A percentile compares a stretch with the other conserved stretches of the same genome.
These are phyloP conservation scores for Drosophila differens DNA, from an alignment of 2,888 invertebrate genomes.

Conservation along the genomic window DNA sequence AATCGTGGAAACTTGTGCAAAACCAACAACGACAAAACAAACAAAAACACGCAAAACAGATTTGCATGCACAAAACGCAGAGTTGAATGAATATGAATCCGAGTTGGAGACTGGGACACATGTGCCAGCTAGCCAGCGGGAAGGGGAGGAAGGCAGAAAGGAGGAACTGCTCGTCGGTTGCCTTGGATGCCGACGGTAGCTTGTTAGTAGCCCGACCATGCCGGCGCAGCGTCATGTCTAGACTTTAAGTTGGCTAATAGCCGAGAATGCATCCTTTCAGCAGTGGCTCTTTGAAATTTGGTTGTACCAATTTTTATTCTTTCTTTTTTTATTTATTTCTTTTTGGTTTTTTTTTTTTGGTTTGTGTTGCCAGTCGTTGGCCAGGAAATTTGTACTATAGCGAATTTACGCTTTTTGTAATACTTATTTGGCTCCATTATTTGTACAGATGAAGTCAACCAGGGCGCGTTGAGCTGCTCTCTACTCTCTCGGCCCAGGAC, in stretches of 20 bases:
- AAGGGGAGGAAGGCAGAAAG: not conserved
- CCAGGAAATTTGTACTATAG: constrained; percentile 70
- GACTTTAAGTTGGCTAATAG: constrained; percentile 79
- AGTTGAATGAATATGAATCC: constrained; percentile 43
- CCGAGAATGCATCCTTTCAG: constrained; percentile 54
- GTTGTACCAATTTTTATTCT: constrained; percentile 31
- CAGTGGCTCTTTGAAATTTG: constrained; percentile 44
- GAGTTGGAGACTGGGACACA: constrained; percentile 35
- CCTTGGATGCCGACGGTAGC: constrained; percentile 76
- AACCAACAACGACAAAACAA: constrained; percentile 50
- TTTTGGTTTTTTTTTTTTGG: not conserved
- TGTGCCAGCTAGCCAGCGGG: constrained; percentile 16
- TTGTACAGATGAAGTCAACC: constrained; percentile 65
- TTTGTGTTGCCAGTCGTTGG: constrained; percentile 18
- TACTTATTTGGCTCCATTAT: constrained; percentile 77
- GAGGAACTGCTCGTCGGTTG: constrained; percentile 54
- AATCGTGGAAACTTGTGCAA: constrained; percentile 43
- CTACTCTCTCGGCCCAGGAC: not conserved
- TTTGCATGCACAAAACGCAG: constrained; percentile 69
- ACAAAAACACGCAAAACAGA: constrained; percentile 72
- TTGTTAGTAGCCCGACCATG: constrained; percentile 55
- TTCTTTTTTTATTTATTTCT: not conserved
- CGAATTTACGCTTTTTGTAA: constrained; percentile 76
- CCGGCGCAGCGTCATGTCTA: constrained; percentile 52
- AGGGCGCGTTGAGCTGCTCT: constrained; percentile 46